Base-by-base conservation (phyloP, 2,797 vertebrate genomes). In the Tiaroga cobitis region DNA sequence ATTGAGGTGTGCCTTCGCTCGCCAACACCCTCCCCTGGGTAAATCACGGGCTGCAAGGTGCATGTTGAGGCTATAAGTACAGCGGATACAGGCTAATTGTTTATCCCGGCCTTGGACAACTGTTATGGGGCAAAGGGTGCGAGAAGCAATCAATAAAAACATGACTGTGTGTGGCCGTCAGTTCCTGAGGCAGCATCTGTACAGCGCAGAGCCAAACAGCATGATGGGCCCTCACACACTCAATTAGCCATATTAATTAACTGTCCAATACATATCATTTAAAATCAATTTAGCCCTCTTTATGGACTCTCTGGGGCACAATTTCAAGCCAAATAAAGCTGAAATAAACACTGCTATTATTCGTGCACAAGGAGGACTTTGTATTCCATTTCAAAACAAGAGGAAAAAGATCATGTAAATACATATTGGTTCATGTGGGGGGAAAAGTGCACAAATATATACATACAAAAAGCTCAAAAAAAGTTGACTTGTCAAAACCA, bases 181-280 rank as follows among this genome's bases (percentile, higher is more conserved):
- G 90, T 90, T 87, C 70, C 86, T 87, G 83, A 89, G 82, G 77
- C 91, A 90, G 86, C 90, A 79, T 88, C 89, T 88, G 85, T 88
- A 80, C 86, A 9, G 85, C 89, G 90, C 89, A 91, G 90, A 90
- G 90, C 90, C 65, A 82, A 86, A 87, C 88, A 88, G 54, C 89
- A 91, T 92, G 92, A 93, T 89, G 89, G 91, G 90, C 91, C 89
- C 87, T 93, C 90, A 92, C 93, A 94, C 94, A 94, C 90, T 90
- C 93, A 95, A 94, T 95, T 95, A 95, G 94, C 92, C 91, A 77
- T 92, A 91, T 94, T 94, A 94, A 96, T 95, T 95, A 94, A 91
- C 91, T 88, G 91, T 91, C 91, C 91, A 88, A 92, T 91, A 91
- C 75, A 84, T 93, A 92, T 93, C 87, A 81, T 92, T 95, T 90